Conservation (phyloP, 2,888 invertebrate species). For the Julus scanicus region DNA sequence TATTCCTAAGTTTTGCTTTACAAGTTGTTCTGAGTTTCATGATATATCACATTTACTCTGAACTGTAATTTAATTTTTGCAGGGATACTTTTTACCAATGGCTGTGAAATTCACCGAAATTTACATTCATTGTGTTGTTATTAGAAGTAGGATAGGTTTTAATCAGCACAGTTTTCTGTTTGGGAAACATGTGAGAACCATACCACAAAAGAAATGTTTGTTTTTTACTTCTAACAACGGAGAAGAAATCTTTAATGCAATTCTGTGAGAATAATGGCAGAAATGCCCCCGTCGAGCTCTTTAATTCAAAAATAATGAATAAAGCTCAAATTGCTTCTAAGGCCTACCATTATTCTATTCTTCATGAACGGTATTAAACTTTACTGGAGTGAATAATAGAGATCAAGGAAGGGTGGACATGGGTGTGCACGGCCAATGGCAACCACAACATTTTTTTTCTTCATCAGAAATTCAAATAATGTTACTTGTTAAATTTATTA, state of each 20-base stretch:
- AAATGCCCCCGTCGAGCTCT: slow-evolving; percentile 40
- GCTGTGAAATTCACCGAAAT: not conserved
- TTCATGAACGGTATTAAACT: slow-evolving; percentile 2
- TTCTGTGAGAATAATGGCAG: not conserved
- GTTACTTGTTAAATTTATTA: not conserved
- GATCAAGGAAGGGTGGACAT: slow-evolving; percentile 4
- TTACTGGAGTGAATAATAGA: not conserved
- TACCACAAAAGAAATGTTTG: slow-evolving; percentile 35
- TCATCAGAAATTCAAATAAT: not conserved
- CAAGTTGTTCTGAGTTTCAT: too few relatives aligned
- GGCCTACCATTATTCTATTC: slow-evolving; percentile 12
- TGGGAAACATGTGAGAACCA: not conserved
- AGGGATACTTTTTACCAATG: not conserved
- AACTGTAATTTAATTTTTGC: not conserved
- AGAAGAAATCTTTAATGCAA: not conserved
- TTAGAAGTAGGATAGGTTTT: slow-evolving; percentile 14
- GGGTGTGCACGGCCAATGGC: not conserved
- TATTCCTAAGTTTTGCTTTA: too few relatives aligned
- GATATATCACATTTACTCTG: too few relatives aligned
- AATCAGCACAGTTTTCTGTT: not conserved
- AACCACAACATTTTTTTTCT: not conserved
- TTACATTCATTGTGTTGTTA: not conserved
- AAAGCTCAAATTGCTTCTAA: slow-evolving; percentile 24
- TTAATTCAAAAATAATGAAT: slow-evolving; percentile 36
- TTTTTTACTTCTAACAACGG: not conserved